Evolutionary conservation across 37 sponge, comb jelly and placozoan species (phyloP).

Genomic region (Agelas oroides): DNA sequence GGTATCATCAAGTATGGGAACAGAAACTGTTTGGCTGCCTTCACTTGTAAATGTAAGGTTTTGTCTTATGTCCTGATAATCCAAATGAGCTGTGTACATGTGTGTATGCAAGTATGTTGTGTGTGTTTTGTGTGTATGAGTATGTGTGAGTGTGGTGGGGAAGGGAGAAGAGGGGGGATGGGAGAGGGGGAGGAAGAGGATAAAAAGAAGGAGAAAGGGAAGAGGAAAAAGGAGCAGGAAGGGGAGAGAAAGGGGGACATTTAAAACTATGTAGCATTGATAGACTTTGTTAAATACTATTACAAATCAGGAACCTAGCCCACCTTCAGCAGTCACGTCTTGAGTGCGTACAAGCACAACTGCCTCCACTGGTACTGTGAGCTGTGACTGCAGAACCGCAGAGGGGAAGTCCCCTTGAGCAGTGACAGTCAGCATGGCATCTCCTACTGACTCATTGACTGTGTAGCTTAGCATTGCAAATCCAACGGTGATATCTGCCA

Average conservation of each 20-base stretch:
- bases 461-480: neutral
- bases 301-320: too few species aligned
- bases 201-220: too few species aligned
- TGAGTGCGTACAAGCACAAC: neutral
- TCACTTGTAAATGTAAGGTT: neutral
- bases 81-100: neutral
- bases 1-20: constrained; percentile 8
- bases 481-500: constrained; percentile 7
- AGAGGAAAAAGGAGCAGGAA: too few species aligned
- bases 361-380: too few species aligned
- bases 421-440: neutral
- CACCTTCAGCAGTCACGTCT: constrained; percentile 21
- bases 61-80: neutral
- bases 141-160: too few species aligned
- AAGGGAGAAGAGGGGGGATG: too few species aligned
- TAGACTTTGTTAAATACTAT: too few species aligned
- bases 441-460: neutral
- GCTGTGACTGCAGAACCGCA: too few species aligned
- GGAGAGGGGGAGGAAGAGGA: too few species aligned
- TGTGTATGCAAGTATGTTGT: neutral
- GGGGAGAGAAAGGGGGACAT: too few species aligned
- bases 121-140: neutral
- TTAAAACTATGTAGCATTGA: too few species aligned
- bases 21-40: neutral
- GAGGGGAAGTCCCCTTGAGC: neutral